A percentile compares a stretch with the other conserved stretches of the same genome.
Evolutionary conservation across 2,888 invertebrate genomes (phyloP).

Genomic region (Brenthis hecate): DNA sequence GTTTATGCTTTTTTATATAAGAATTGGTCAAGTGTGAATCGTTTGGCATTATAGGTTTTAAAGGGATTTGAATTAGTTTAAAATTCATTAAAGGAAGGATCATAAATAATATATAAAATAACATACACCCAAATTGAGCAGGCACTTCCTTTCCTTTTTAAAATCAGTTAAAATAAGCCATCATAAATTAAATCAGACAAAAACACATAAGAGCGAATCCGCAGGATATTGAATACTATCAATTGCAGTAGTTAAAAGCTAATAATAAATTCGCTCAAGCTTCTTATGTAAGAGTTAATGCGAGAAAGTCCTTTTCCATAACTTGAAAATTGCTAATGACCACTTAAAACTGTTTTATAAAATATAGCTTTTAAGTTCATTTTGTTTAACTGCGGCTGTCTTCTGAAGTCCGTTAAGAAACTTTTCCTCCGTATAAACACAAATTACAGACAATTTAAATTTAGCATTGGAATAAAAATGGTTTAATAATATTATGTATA

Average conservation of each 20-base stretch:
- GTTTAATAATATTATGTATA: not conserved
- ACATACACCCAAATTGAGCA: too few relatives aligned
- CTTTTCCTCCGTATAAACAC: conserved; percentile 11
- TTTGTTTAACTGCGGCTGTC: conserved; percentile 25
- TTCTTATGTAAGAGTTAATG: conserved; percentile 26
- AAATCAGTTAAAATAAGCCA: too few relatives aligned
- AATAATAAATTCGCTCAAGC: conserved; percentile 6
- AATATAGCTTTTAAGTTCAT: conserved; percentile 35
- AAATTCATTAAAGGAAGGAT: too few relatives aligned
- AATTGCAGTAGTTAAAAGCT: not conserved
- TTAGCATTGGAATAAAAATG: not conserved
- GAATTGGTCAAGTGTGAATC: too few relatives aligned
- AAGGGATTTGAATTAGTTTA: too few relatives aligned
- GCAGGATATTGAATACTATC: not conserved
- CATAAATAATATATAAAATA: too few relatives aligned
- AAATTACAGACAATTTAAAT: conserved; percentile 15
- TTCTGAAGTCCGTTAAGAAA: conserved; percentile 30
- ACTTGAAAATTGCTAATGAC: conserved; percentile 35
- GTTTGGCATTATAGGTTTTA: too few relatives aligned
- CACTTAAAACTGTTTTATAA: conserved; percentile 37
- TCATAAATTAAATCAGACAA: too few relatives aligned
- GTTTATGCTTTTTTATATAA: too few relatives aligned
- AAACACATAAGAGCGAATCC: too few relatives aligned
- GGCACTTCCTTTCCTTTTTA: too few relatives aligned
- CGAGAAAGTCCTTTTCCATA: conserved; percentile 27